phyloP scores from a whole-genome alignment of 2,113 vertebrate genomes.

The Burhinus oedicnemus region DNA sequence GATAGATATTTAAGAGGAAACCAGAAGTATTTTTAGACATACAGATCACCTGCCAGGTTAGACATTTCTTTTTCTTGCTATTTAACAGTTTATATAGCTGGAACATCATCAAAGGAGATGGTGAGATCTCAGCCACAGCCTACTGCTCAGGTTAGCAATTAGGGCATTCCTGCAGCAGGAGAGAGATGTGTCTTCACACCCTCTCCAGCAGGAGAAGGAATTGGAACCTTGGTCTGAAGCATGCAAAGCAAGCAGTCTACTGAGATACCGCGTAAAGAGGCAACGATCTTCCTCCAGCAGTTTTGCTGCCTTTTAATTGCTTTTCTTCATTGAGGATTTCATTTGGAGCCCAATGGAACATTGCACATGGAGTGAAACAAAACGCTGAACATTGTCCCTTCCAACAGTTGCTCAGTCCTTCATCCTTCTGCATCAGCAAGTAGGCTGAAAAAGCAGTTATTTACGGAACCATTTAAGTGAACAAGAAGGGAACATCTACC shows the following conservation, averaged over 20 bases:
- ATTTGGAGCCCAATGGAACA: background rate
- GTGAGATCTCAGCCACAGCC: background rate
- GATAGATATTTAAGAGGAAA: background rate
- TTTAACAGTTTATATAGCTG: background rate
- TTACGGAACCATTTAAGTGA: accelerated
- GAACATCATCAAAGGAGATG: background rate
- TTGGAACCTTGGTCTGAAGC: background rate
- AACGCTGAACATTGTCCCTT: accelerated
- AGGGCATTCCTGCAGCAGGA: background rate
- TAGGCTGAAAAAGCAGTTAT: background rate
- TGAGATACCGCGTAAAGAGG: background rate
- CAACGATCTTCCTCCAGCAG: background rate
- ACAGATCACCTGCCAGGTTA: background rate
- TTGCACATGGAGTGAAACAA: background rate
- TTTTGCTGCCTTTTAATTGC: background rate
- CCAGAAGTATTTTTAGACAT: background rate
- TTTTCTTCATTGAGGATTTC: background rate
- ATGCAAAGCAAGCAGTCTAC: background rate
- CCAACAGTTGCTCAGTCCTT: background rate
- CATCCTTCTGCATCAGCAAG: background rate
- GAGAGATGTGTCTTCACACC: background rate
- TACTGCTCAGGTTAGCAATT: background rate
- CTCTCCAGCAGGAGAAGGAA: background rate
- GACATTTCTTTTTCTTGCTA: background rate
- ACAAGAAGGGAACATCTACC: background rate